These are phyloP conservation scores for Drosophila helvetica DNA, from an alignment of 2,888 invertebrate genomes.

Conservation along the genomic window DNA sequence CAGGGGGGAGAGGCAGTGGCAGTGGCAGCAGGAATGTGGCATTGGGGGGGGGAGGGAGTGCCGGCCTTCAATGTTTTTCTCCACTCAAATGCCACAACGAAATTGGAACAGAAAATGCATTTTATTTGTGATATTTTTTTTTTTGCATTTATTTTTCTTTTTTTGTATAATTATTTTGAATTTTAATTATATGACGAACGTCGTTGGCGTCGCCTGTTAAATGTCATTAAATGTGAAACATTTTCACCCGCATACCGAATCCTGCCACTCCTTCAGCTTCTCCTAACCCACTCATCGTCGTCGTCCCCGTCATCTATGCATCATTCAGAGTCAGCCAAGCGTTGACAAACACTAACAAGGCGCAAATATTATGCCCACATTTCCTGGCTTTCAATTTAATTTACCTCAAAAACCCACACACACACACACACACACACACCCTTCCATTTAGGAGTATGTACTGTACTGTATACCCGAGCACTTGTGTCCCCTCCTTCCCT, in stretches of 20 bases:
- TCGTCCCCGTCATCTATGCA: slow-evolving; percentile 21
- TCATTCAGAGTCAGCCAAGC: slow-evolving; percentile 70
- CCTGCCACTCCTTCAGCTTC: slow-evolving; percentile 6
- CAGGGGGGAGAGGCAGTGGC: neutral
- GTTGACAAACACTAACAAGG: slow-evolving; percentile 75
- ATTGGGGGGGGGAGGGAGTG: neutral
- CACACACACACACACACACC: slow-evolving; percentile 2
- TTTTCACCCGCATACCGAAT: slow-evolving; percentile 8
- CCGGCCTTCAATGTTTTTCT: slow-evolving; percentile 38
- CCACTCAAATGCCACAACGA: slow-evolving; percentile 38
- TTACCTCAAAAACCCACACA: slow-evolving; percentile 58
- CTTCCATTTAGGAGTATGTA: neutral
- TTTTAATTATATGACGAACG: slow-evolving; percentile 70
- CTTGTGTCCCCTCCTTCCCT: slow-evolving; percentile 6
- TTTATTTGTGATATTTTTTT: slow-evolving; percentile 10
- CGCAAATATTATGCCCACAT: slow-evolving; percentile 72
- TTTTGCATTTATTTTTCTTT: slow-evolving; percentile 17
- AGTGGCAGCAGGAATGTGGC: neutral
- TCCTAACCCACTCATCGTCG: slow-evolving; percentile 8
- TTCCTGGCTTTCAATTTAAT: slow-evolving; percentile 73
- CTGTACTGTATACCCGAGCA: slow-evolving; percentile 1
- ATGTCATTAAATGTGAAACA: slow-evolving; percentile 73
- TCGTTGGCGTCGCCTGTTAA: slow-evolving; percentile 59
- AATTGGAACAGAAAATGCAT: slow-evolving; percentile 33
- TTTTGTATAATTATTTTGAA: slow-evolving; percentile 57